Conservation (phyloP, 2,113 vertebrate genomes). For the Sebastes schlegelii region DNA sequence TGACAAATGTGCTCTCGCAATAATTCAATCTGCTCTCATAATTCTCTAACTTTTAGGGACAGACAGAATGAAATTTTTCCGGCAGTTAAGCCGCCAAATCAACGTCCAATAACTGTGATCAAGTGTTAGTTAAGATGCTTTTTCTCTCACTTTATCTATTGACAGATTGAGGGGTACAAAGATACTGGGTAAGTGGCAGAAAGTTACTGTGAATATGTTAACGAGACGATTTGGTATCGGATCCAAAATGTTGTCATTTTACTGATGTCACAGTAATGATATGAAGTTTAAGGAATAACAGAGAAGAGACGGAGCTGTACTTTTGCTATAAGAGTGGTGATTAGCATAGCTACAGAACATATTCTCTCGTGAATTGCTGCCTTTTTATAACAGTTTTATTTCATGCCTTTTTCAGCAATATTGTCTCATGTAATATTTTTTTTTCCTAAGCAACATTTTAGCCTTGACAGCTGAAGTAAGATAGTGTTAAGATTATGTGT, state of each 20-base stretch:
- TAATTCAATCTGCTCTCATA: constrained; percentile 90
- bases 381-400: constrained; percentile 27
- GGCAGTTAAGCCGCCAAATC: constrained; percentile 84
- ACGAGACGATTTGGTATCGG: constrained; percentile 65
- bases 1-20: constrained; percentile 89
- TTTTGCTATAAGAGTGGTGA: constrained; percentile 15
- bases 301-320: constrained; percentile 41
- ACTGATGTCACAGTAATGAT: constrained; percentile 64
- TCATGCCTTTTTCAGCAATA: constrained; percentile 3
- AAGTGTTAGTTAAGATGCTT: constrained; percentile 83
- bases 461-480: constrained; percentile 36
- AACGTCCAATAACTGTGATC: constrained; percentile 83
- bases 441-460: constrained; percentile 33
- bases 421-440: constrained; percentile 11
- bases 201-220: constrained; percentile 82
- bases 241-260: constrained; percentile 76
- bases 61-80: constrained; percentile 83
- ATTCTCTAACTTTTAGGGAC: constrained; percentile 88
- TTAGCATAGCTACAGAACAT: constrained; percentile 10
- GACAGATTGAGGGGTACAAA: constrained; percentile 85
- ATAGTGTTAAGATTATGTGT: constrained; percentile 36
- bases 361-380: constrained; percentile 9
- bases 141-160: constrained; percentile 81
- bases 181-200: constrained; percentile 82
- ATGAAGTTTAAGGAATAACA: constrained; percentile 57